Base-by-base conservation (phyloP, 2,113 vertebrate genomes). In the Labeo catla region DNA sequence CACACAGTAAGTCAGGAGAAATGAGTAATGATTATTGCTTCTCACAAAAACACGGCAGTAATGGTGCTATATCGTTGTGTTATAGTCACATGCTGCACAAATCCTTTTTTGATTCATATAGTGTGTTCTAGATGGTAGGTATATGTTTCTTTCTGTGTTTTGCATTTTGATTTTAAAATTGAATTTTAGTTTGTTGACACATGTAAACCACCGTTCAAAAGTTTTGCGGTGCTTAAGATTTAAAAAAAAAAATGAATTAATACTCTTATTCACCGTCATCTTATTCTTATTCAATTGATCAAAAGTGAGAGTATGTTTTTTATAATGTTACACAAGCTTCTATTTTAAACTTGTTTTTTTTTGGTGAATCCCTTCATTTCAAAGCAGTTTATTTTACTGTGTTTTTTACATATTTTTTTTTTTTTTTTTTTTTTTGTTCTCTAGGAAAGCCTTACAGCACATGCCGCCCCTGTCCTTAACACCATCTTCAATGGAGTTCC, bases 401-500 rank as follows among this genome's bases (percentile, higher is more conserved):
- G 8, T 83, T 61, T 50, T 79, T 43, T 43, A 28, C 28, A 19
- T 15, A n/a, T n/a, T n/a, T n/a, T n/a, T n/a, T n/a, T n/a, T n/a
- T n/a, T n/a, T n/a, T n/a, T n/a, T n/a, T n/a, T n/a, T 63, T 8
- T 90, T 70, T 12, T 76, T 86, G 76, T 81, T 68, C 45, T 68
- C 70, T 81, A 99, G 98, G 92, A 99, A 98, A 95, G 98, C 98
- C 54, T 94, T 99, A 88, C 95, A 95, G 36, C 98, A 99, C 91
- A 99, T 99, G 97, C 97, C 97, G 2, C 98, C 98, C 0, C 90
- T 99, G 1, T 99, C 98, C 36, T 95, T 99, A 2, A 97, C 97
- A 0, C 94, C 96, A 0, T 96, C 96, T 39, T 98, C 98, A 74
- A 95, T 97, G 0, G 97, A 98, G 86, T 96, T 98, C 89, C 97